These are phyloP conservation scores for Microcebus ravelobensis DNA, from an alignment of 2,113 vertebrate genomes.

Conservation along the genomic window DNA sequence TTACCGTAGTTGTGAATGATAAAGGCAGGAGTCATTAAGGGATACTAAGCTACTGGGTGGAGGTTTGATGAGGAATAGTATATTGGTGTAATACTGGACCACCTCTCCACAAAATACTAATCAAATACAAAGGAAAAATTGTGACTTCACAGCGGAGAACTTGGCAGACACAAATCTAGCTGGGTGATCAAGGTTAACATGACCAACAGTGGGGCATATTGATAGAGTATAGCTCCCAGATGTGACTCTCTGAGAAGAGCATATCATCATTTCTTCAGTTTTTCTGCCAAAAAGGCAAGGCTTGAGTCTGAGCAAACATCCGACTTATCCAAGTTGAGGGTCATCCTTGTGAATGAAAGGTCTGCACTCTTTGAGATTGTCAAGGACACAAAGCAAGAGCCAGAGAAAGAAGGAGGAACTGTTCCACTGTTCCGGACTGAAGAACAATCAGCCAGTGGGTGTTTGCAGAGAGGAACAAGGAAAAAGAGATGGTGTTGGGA, in stretches of 20 bases:
- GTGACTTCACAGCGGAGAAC: background rate
- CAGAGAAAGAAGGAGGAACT: background rate
- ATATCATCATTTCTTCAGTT: background rate
- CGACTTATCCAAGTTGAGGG: background rate
- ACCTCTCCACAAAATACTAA: background rate
- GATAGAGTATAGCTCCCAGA: background rate
- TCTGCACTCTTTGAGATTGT: background rate
- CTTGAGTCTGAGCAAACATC: background rate
- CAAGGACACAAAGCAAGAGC: background rate
- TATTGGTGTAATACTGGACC: background rate
- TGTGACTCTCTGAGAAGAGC: background rate
- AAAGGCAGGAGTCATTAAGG: background rate
- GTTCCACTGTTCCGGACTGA: background rate
- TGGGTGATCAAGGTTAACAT: background rate
- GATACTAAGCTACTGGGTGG: background rate
- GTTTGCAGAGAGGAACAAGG: background rate
- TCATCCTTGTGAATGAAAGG: background rate
- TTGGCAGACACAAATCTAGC: background rate
- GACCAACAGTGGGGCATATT: background rate
- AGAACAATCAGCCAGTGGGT: background rate
- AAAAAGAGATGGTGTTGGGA: background rate
- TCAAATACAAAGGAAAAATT: background rate
- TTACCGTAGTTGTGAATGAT: background rate
- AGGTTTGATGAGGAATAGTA: background rate
- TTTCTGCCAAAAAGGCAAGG: background rate